phyloP scores from a whole-genome alignment of 2,888 invertebrate species.

The Cyclophora albipunctata region DNA sequence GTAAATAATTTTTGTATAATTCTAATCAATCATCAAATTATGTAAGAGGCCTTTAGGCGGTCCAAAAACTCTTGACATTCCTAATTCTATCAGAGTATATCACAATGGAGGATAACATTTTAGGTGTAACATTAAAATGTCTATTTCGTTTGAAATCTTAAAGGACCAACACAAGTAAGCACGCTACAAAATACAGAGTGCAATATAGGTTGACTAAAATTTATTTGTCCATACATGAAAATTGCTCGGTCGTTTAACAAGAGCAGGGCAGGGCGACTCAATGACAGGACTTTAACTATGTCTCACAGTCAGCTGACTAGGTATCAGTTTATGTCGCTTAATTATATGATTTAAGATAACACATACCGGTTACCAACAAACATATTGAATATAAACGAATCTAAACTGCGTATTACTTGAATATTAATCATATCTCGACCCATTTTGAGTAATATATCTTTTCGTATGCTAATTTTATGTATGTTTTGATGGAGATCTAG shows the following conservation, averaged over 20 bases:
- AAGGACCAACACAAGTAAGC: constrained; percentile 34
- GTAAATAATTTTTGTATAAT: too few species aligned
- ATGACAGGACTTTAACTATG: constrained; percentile 49
- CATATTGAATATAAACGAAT: too few species aligned
- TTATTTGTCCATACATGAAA: constrained; percentile 59
- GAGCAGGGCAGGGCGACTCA: constrained; percentile 60
- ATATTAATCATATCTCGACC: too few species aligned
- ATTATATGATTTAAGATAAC: constrained; percentile 17
- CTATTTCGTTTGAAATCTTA: background rate
- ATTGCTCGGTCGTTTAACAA: constrained; percentile 32
- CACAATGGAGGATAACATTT: too few species aligned
- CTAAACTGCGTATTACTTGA: too few species aligned
- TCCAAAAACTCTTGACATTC: too few species aligned
- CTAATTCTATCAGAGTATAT: too few species aligned
- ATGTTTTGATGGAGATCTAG: too few species aligned
- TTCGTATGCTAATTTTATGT: background rate
- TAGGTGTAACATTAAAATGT: too few species aligned
- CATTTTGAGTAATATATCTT: background rate
- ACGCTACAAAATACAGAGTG: constrained; percentile 2
- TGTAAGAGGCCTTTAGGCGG: too few species aligned
- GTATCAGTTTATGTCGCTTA: constrained; percentile 41
- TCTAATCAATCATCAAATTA: too few species aligned
- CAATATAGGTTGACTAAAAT: constrained; percentile 44
- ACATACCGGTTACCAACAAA: background rate
- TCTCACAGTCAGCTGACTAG: constrained; percentile 43